Evolutionary conservation across 2,797 vertebrate genomes (phyloP).

Genomic region (Gymnoscopelus microlampas): DNA sequence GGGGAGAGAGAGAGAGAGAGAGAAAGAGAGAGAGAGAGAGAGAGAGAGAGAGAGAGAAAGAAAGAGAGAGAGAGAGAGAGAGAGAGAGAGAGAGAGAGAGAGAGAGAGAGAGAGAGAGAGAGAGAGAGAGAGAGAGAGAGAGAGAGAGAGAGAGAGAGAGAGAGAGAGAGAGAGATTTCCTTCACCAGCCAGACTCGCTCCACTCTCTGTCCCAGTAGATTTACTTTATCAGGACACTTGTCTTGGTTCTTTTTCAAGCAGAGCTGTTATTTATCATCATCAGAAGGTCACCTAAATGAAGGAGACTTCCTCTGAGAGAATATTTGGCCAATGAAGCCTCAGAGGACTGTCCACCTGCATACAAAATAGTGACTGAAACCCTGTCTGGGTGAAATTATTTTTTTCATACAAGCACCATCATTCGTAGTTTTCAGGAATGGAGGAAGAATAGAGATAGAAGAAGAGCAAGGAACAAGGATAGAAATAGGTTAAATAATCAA

Average conservation of each 20-base stretch:
- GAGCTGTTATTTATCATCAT: conserved; percentile 21
- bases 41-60: too few relatives aligned
- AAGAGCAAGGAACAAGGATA: too few relatives aligned
- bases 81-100: conserved; percentile 11
- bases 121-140: background rate
- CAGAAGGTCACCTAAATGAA: conserved; percentile 20
- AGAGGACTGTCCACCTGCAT: too few relatives aligned
- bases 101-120: too few relatives aligned
- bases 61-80: background rate
- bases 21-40: conserved; percentile 5
- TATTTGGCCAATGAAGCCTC: background rate
- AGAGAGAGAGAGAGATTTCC: conserved; percentile 39
- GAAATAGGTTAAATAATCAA: too few relatives aligned
- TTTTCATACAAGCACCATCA: too few relatives aligned
- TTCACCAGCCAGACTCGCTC: conserved; percentile 34
- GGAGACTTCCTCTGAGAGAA: conserved; percentile 1
- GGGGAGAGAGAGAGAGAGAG: background rate
- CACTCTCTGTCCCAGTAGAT: conserved; percentile 20
- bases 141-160: background rate
- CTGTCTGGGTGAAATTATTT: too few relatives aligned
- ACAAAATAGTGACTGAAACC: too few relatives aligned
- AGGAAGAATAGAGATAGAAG: too few relatives aligned
- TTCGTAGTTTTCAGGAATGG: too few relatives aligned
- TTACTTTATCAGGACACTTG: conserved; percentile 33
- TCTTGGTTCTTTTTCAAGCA: conserved; percentile 29